A percentile compares a stretch with the other conserved stretches of the same genome.
Conservation (phyloP, 2,888 invertebrate genomes). For the Athetis lepigone region DNA sequence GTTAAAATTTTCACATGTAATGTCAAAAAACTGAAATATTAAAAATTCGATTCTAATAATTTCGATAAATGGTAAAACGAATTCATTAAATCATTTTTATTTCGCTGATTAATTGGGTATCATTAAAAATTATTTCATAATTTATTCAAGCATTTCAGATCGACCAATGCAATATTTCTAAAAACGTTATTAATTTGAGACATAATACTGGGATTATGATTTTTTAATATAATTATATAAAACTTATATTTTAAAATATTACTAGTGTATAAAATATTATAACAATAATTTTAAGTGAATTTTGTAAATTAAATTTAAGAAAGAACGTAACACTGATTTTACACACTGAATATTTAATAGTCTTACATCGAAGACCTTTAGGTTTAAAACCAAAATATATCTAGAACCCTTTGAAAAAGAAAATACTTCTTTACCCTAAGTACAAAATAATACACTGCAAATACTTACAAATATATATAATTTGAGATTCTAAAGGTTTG, state of each 20-base stretch:
- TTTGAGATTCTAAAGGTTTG: too few species aligned
- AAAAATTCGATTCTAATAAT: constrained; percentile 25
- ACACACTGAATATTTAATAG: too few species aligned
- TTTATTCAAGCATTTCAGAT: background rate
- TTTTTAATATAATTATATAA: constrained; percentile 26
- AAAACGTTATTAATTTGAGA: background rate
- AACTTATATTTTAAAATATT: constrained; percentile 28
- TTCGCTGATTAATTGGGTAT: background rate
- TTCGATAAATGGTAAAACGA: constrained; percentile 13
- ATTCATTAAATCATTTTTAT: background rate
- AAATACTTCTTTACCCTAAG: too few species aligned
- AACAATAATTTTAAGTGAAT: constrained; percentile 15
- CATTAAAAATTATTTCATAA: background rate
- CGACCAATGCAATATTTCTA: background rate
- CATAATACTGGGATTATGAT: constrained; percentile 11
- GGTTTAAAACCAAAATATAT: too few species aligned
- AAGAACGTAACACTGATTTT: constrained; percentile 19
- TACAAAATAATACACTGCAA: too few species aligned
- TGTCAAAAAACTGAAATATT: background rate
- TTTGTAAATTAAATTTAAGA: constrained; percentile 18
- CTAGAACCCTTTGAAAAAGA: too few species aligned
- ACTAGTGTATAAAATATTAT: constrained; percentile 8
- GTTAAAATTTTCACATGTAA: too few species aligned
- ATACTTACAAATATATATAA: too few species aligned
- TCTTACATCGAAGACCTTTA: too few species aligned